Evolutionary conservation across 2,888 invertebrate genomes (phyloP), one percentile per base, ranked within the genome.

Genomic region (Opisthograptis luteolata): DNA sequence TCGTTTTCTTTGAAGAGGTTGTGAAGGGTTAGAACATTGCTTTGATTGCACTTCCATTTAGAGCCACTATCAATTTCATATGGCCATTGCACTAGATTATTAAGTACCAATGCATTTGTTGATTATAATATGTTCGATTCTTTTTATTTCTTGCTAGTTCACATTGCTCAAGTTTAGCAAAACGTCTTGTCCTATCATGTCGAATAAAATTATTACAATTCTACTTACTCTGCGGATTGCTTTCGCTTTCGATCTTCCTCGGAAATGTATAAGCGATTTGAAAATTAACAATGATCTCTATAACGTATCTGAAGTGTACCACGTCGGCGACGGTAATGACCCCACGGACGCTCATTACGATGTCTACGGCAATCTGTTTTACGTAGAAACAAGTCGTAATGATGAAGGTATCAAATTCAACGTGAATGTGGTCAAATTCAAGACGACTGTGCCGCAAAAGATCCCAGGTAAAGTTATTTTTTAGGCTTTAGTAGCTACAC

Each of bases 291-390:
- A 80, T 13, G 70, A 84, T 1, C 72, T 69, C 13, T 86, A 81
- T 30, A 80, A 81, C 39, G 56, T 77, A 1, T 66, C 73, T 0
- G 51, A 76, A 19, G 73, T 68, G 0, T 84, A 83, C 37, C 47
- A 76, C 1, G 63, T 82, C 0, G 78, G 76, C 0, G 71, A 78
- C 7, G 78, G 75, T 0, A 70, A 81, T 13, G 73, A 71, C 31
- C 85, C 87, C 0, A 78, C 79, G 0, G 84, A 87, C 45, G 81
- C 84, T 0, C 85, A 87, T 51, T 87, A 72, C 34, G 87, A 87
- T 51, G 66, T 56, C 0, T 75, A 66, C 15, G 87, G 86, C 0
- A 87, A 87, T 59, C 59, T 87, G 22, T 87, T 88, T 57, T 88
- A 72, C 24, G 81, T 88, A 1, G 74, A 78, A 55, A 70, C 76